Evolutionary conservation across 64 coral and sea anemone genomes (phyloP).

Genomic region (Hydrozoanthus tunicans): DNA sequence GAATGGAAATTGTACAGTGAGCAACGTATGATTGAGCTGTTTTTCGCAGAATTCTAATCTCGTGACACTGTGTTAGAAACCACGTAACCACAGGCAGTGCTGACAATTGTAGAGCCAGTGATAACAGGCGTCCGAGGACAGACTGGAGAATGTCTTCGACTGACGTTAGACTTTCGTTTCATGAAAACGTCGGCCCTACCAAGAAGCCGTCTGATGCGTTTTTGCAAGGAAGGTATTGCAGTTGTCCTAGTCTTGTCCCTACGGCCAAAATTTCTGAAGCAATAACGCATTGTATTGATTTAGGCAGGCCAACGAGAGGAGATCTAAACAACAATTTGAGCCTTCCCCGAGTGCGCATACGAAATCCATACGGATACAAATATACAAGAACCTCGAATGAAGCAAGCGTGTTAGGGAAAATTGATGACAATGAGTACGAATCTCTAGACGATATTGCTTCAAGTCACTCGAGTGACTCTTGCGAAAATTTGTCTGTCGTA

Average conservation of each 20-base stretch:
- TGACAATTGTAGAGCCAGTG: too few relatives aligned
- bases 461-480: neutral
- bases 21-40: neutral
- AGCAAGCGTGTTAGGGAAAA: slow-evolving; percentile 18
- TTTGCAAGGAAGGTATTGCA: slow-evolving; percentile 50
- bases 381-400: neutral
- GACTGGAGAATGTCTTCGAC: slow-evolving; percentile 10
- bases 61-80: too few relatives aligned
- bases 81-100: too few relatives aligned
- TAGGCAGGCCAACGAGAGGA: slow-evolving; percentile 13
- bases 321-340: slow-evolving; percentile 1
- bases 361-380: neutral
- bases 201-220: slow-evolving; percentile 39
- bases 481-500: neutral
- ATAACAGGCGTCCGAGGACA: neutral
- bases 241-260: slow-evolving; percentile 41
- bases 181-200: slow-evolving; percentile 22
- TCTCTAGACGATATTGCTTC: slow-evolving; percentile 12
- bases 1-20: neutral
- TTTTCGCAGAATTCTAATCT: neutral
- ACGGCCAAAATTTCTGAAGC: slow-evolving; percentile 29
- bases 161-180: slow-evolving; percentile 24
- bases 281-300: slow-evolving; percentile 47
- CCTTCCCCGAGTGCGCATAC: neutral
- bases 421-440: slow-evolving; percentile 48